Base-by-base conservation (phyloP, 2,797 vertebrate genomes). In the Siniperca obscura region DNA sequence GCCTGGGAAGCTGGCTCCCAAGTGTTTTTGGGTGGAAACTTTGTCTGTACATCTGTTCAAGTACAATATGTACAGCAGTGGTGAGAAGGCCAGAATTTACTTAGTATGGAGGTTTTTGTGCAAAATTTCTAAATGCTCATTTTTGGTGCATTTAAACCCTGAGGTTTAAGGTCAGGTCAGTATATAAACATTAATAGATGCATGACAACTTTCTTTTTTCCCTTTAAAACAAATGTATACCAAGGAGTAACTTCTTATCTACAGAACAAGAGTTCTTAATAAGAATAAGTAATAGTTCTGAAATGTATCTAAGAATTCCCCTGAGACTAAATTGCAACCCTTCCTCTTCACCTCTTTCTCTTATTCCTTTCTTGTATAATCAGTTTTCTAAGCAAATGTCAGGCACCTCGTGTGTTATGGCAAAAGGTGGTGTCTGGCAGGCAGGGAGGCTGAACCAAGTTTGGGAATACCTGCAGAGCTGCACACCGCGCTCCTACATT, bases 401-500 rank as follows among this genome's bases (percentile, higher is more conserved):
- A 68, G 69, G 27, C 42, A 1, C 65, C 25, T n/a, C 1, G 25
- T 22, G 60, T 65, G 61, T 76, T 17, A 61, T 30, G 56, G 68
- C 56, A 5, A 55, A 70, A 27, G 62, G 74, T 21, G 73, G 87
- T 92, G 94, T 95, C 90, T 53, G 78, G 60, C 56, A 62, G 66
- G 42, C 57, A 1, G 55, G 64, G 42, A 22, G 59, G 74, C 70
- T 78, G 89, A 86, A 91, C 86, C 90, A 92, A 95, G 93, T 94
- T 92, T 91, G 80, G 91, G 95, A 96, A 96, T 93, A 95, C 95
- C 95, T 94, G 83, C 89, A 90, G 95, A 95, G 95, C 94, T 67
- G 64, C 87, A 86, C 94, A 93, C 88, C 93, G 91, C 91, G 80
- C 91, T 94, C 95, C 92, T 90, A 96, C 95, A 96, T 97, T 96